These are phyloP conservation scores for Acanthopagrus latus DNA, from an alignment of 2,797 vertebrate genomes.

Conservation along the genomic window DNA sequence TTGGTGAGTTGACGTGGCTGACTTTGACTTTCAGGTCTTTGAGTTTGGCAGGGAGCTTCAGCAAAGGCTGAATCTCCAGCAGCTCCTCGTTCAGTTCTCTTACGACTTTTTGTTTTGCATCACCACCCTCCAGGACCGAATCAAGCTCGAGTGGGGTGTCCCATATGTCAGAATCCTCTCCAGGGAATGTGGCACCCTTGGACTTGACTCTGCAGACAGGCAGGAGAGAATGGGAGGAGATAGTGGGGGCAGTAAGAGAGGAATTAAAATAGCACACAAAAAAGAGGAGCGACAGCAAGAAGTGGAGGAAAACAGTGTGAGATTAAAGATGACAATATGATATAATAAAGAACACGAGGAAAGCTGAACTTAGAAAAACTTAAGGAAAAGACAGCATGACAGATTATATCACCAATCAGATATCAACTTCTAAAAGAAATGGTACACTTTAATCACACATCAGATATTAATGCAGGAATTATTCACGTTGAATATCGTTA, in stretches of 20 bases:
- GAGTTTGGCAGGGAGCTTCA: constrained; percentile 61
- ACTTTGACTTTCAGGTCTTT: constrained; percentile 86
- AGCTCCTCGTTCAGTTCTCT: background rate
- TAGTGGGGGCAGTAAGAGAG: too few species aligned
- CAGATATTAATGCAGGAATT: too few species aligned
- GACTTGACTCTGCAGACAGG: background rate
- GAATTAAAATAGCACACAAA: background rate
- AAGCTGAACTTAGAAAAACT: background rate
- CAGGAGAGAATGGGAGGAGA: background rate
- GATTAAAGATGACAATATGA: background rate
- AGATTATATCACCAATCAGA: background rate
- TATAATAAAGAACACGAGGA: background rate
- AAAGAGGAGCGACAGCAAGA: background rate
- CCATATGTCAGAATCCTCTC: constrained; percentile 67
- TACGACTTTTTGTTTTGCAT: background rate
- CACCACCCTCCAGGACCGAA: rapidly evolving
- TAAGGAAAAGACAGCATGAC: background rate
- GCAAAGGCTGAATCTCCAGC: constrained; percentile 45
- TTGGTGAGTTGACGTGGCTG: constrained; percentile 89
- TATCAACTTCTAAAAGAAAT: background rate
- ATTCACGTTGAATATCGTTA: too few species aligned
- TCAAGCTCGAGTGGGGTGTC: constrained; percentile 74
- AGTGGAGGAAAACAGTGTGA: background rate
- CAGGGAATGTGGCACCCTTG: background rate
- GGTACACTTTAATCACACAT: too few species aligned